Base-by-base conservation (phyloP, 2,888 invertebrate genomes). In the Dynastes tityus region DNA sequence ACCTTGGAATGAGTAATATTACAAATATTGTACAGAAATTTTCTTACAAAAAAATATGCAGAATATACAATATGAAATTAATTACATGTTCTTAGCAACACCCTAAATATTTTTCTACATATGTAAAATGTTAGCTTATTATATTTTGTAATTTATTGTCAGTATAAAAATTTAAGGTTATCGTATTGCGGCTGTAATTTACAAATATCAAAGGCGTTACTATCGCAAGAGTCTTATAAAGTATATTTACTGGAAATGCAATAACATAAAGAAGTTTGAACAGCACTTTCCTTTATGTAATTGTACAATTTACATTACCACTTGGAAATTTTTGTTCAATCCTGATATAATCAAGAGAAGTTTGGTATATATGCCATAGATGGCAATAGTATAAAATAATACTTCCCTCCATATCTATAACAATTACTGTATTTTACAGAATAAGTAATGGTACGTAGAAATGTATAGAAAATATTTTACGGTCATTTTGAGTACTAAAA, bases 1-100 rank as follows among this genome's bases (percentile, higher is more conserved):
- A 79, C 79, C 79, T 77, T 79, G 79, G 79, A 79, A 79, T 79
- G 77, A 77, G 79, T 77, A 76, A 79, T 65, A 55, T 76, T 76
- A 76, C 37, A 79, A 76, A 53, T 71, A 76, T 76, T 67, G 67
- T 70, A 76, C 70, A 70, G 71, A 70, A 76, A 79, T 68, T 75
- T 73, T 61, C 22, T 61, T 58, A 70, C 61, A 74, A 29, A 61
- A 74, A 49, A 61, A 1, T 29, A 11, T 5, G n/a, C 61, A 61
- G 61, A 37, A 22, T 61, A 74, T 29, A 61, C 22, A 27, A 73
- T 73, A 55, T 5, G 22, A 27, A 29, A 49, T 76, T 55, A 76
- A 51, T 22, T 55, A 65, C 29, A 55, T 22, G 49, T 45, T 13
- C 16, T 51, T 22, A 51, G 63, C 22, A 51, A 67, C 49, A 67